Conservation (phyloP, 1,140 invertebrate species). For the Thrips palmi region DNA sequence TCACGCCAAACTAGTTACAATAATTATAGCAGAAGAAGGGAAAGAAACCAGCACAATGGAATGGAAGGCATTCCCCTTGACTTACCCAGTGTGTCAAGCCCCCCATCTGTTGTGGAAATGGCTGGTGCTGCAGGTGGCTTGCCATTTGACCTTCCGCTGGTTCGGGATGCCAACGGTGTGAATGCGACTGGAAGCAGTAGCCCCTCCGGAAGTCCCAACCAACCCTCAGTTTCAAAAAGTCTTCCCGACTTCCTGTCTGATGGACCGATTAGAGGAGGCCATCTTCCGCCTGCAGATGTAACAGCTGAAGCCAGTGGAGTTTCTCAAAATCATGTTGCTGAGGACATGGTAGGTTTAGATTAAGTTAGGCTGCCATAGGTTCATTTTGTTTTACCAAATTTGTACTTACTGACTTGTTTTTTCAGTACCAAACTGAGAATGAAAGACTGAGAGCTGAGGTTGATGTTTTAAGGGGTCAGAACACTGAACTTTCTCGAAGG, state of each 20-base stretch:
- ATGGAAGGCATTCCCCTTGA: slow-evolving; percentile 17
- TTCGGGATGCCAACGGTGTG: slow-evolving; percentile 18
- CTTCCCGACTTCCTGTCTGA: slow-evolving; percentile 54
- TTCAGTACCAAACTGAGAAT: slow-evolving; percentile 30
- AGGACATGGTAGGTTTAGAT: slow-evolving; percentile 13
- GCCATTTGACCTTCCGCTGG: slow-evolving; percentile 22
- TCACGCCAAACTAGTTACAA: slow-evolving; percentile 20
- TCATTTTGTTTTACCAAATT: slow-evolving; percentile 8
- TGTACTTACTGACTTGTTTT: slow-evolving; percentile 12
- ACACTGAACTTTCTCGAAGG: slow-evolving; percentile 29
- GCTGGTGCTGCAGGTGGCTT: slow-evolving; percentile 9
- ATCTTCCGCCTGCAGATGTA: background rate
- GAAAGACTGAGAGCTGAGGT: slow-evolving; percentile 35
- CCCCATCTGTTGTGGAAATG: slow-evolving; percentile 15
- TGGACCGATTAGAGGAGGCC: slow-evolving; percentile 32
- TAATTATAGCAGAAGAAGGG: slow-evolving; percentile 7
- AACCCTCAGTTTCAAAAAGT: slow-evolving; percentile 31
- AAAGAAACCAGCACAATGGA: slow-evolving; percentile 1
- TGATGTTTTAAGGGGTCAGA: slow-evolving; percentile 28
- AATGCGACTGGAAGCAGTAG: slow-evolving; percentile 11
- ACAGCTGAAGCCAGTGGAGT: background rate
- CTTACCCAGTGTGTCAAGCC: slow-evolving; percentile 15
- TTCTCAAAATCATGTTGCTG: background rate
- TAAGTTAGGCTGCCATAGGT: slow-evolving; percentile 12
- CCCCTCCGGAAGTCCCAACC: background rate